Evolutionary conservation across 2,888 invertebrate genomes (phyloP), one percentile per base, ranked within the genome.

Genomic region (Norana najaformis): DNA sequence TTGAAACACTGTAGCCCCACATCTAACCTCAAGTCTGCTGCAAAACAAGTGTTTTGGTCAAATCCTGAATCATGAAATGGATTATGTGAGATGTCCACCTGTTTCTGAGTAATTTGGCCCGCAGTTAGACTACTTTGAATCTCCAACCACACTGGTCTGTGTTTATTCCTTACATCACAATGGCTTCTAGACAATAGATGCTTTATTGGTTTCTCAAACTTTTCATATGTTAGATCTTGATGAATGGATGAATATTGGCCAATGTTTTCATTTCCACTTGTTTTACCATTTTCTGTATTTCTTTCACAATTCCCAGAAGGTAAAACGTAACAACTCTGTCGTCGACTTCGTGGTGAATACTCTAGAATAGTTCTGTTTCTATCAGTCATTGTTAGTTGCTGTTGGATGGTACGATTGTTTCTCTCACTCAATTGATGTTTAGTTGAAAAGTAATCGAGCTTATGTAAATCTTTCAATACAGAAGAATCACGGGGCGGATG

Each of bases 131-230:
- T 6, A n/a, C 23, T 18, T 36, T 20, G 85, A 23, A 36, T 37
- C 14, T 36, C 23, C 85, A 35, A 18, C 35, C 85, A 0, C 34
- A 13, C 85, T 37, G 36, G 4, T 37, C 2, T 35, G 35, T n/a
- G 35, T 85, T 85, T 85, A 85, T 36, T 85, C 35, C 36, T 85
- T 36, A 85, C 85, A 35, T 85, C 85, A 85, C 34, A 85, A 18
- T 85, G 85, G 37, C 85, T 85, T 18, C 18, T 85, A 23, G 1
- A 85, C 85, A 85, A n/a, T 69, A 1, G 30, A 69, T 16, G n/a
- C n/a, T 69, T 69, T 69, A 30, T n/a, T 69, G 14, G 69, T n/a
- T n/a, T 69, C 69, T n/a, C 69, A n/a, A 30, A 69, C 8, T 69
- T n/a, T 30, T 69, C 30, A 69, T n/a, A 8, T 69, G 69, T n/a